Evolutionary conservation across 1,140 invertebrate species (phyloP), one percentile per base, ranked within the genome.

Genomic region (Calephelis nemesis): DNA sequence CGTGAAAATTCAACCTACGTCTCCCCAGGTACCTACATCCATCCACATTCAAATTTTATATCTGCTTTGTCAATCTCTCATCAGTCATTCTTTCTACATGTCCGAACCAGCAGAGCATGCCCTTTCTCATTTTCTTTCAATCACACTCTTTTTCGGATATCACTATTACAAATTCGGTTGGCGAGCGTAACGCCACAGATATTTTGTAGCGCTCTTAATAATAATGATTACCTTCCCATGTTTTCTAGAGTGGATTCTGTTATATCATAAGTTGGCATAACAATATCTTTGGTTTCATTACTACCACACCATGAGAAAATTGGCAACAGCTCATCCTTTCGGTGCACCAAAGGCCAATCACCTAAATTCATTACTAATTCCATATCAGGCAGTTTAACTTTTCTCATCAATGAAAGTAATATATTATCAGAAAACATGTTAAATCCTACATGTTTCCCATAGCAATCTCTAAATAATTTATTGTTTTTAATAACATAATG

Each of bases 241-340:
- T 95, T 96, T 93, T 99, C 96, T 65, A 99, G 85, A 1, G 97
- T 95, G 8, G 98, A 96, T 93, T 98, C 96, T 4, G 97, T 98
- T 42, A 99, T 93, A 84, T 99, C 98, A 92, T 99, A 99, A 2
- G 98, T 99, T 10, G 98, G 98, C 93, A 99, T 94, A 63, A 98
- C 94, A 86, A 99, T 98, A 91, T 99, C 98, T 76, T 93, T 91
- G 5, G 95, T 95, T 72, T 96, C 94, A 63, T 94, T 92, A 72
- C 97, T 98, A 1, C 97, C 97, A 93, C 98, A 99, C 98, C 98
- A 99, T 47, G 98, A 98, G 84, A 99, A 97, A 66, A 99, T 95
- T n/a, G 98, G 98, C 74, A 96, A 93, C 6, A 88, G 74, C 15
- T 93, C 88, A 12, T 81, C 74, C 19, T 72, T 81, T 74, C 93